Base-by-base conservation (phyloP, 2,797 vertebrate species). In the Typhlichthys subterraneus region DNA sequence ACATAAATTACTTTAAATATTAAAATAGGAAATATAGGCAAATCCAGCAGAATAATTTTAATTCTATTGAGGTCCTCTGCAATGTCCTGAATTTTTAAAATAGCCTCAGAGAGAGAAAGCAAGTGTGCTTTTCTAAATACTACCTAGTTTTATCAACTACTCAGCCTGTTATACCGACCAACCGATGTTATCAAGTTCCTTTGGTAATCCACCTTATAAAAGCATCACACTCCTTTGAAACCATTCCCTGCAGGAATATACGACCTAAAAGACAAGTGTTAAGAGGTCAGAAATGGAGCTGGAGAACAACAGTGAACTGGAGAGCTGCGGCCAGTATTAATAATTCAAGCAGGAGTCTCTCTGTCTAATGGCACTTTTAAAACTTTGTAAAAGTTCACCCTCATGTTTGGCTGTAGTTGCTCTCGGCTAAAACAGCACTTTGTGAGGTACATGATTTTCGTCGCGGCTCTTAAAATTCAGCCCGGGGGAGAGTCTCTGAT, bases 301-400 rank as follows among this genome's bases (percentile, higher is more conserved):
- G 4, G 60, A 1, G 59, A 71, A 73, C 73, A 79, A 74, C 75
- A 75, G 54, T 57, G 75, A 81, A 79, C 79, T 77, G 65, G 76
- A 88, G 63, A 62, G 81, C 77, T 66, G 70, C 15, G 65, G 66
- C 62, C 57, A 1, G 23, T 31, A 73, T 92, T 80, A 89, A 92
- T 91, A 89, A 91, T 91, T 76, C 69, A 91, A 76, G 69, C 2
- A 2, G 23, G 23, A 38, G 58, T 61, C 81, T 70, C 75, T 84
- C 77, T 59, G 82, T 80, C 85, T 81, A 85, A 87, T 87, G 79
- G 76, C 61, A 42, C 70, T 67, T 14, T 57, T 81, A 61, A 82
- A 86, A 89, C 59, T 85, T 91, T 85, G 7, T 17, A 82, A 76
- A 84, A 80, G 75, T 76, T 77, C 66, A 70, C 79, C 62, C 72